Evolutionary conservation across 2,888 invertebrate species (phyloP), one percentile per base, ranked within the genome.

Genomic region (Monopis laevigella): DNA sequence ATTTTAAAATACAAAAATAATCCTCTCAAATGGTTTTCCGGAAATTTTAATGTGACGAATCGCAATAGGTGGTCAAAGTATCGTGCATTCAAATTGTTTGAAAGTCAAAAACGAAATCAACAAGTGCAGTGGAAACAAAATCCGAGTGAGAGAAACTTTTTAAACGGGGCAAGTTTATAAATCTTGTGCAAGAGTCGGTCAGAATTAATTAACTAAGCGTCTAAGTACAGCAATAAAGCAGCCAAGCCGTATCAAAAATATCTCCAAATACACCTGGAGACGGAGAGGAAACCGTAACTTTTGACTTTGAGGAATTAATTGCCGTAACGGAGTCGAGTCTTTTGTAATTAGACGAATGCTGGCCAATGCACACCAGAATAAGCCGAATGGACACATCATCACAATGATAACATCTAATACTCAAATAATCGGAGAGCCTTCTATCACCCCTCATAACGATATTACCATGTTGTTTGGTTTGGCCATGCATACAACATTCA

Each of bases 251-350:
- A 57, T 62, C 66, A 59, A 58, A 55, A 35, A 42, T 40, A 40
- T 58, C 56, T 57, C 62, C 62, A 56, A 65, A 62, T 62, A 40
- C 40, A 27, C 29, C 16, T 26, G 29, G 24, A 13, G 34, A 10
- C 34, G 34, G 12, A 5, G 34, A 29, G 16, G 6, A 36, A 36
- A 36, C 36, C 36, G 36, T 36, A 56, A 63, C 55, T 67, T 69
- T 70, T 73, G 71, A 68, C 72, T 75, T 74, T 72, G 72, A 69
- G 57, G 58, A 77, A 65, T 77, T 80, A 78, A 78, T 78, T 77
- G 63, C 64, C 78, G 77, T 69, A 63, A 75, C 77, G 72, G 59
- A 59, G 53, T 14, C 26, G 11, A 18, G 29, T 4, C 11, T 29
- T 40, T 29, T 16, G 19, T 40, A 40, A 40, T 40, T 40, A 40